Base-by-base conservation (phyloP, 2,113 vertebrate species). In the Ivindomyrus marchei region DNA sequence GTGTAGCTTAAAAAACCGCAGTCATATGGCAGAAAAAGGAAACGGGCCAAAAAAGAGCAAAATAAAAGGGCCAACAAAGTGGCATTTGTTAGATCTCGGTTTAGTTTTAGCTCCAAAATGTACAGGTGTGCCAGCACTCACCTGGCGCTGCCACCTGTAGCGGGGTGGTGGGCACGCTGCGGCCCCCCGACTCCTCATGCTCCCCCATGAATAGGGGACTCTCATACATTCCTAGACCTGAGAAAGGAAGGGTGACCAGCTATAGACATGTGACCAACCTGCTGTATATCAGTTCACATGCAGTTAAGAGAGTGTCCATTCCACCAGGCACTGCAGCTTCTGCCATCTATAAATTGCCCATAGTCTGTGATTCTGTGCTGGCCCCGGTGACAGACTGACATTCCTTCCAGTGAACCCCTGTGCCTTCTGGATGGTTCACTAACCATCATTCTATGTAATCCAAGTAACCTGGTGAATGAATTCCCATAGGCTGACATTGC, bases 161-260 rank as follows among this genome's bases (percentile, higher is more conserved):
- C 0, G 98, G 98, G 4, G 98, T 99, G 21, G 98, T 99, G 80
- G 98, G 98, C 85, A 99, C 98, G 0, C 98, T 99, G 17, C 98
- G 96, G 53, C 98, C 98, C 88, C 98, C 98, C 0, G 98, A 98
- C n/a, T 99, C 98, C 89, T 99, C 98, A 93, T 99, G 98, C 0
- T 99, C 93, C 50, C 98, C 97, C 90, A 99, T 96, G 93, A 98
- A 99, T 0, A 99, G 96, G 8, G 98, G 98, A 9, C 97, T 98
- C 94, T 99, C 98, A 31, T 99, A 99, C 98, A 99, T 98, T 49
- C 98, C 98, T 91, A 99, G 94, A 90, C 98, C 98, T 99, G 45
- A 90, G 4, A 31, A 50, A 27, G 17, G 42, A 50, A 39, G 88
- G 88, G 87, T 46, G 21, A 2, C 2, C 27, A 0, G 58, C 31